phyloP scores from a whole-genome alignment of 2,888 invertebrate genomes.

The Mesorhabditis sp. region DNA sequence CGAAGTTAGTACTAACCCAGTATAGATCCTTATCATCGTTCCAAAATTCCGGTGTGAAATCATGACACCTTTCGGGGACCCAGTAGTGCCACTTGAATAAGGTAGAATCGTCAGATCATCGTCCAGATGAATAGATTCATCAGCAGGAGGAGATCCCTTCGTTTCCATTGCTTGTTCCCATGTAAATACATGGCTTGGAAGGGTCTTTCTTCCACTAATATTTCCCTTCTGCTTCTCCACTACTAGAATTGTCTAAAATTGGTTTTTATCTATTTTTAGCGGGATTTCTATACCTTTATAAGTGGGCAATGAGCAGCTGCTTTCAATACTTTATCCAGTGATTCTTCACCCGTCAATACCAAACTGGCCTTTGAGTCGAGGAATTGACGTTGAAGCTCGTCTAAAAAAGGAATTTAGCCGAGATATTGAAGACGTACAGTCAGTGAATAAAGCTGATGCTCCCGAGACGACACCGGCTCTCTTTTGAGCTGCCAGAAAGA shows the following conservation, averaged over 20 bases:
- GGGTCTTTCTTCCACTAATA: slow-evolving; percentile 10
- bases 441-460: slow-evolving; percentile 44
- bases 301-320: slow-evolving; percentile 34
- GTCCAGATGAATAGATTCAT: slow-evolving; percentile 28
- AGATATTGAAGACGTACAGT: slow-evolving; percentile 25
- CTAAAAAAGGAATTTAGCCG: slow-evolving; percentile 22
- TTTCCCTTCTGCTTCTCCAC: slow-evolving; percentile 20
- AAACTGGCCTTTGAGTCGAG: slow-evolving; percentile 39
- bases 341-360: slow-evolving; percentile 38
- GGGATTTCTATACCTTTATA: slow-evolving; percentile 23
- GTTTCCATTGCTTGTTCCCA: slow-evolving; percentile 33
- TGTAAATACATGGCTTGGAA: slow-evolving; percentile 26
- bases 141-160: slow-evolving; percentile 22
- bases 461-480: slow-evolving; percentile 37
- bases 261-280: not conserved
- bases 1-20: slow-evolving; percentile 21
- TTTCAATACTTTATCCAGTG: slow-evolving; percentile 39
- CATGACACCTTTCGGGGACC: slow-evolving; percentile 54
- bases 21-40: slow-evolving; percentile 42
- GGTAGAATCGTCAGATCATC: slow-evolving; percentile 44
- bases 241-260: slow-evolving; percentile 28
- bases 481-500: slow-evolving; percentile 33
- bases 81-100: slow-evolving; percentile 53
- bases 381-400: slow-evolving; percentile 47
- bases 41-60: slow-evolving; percentile 44